Evolutionary conservation across 1,140 invertebrate genomes (phyloP).

Genomic region (Nomia melanderi): DNA sequence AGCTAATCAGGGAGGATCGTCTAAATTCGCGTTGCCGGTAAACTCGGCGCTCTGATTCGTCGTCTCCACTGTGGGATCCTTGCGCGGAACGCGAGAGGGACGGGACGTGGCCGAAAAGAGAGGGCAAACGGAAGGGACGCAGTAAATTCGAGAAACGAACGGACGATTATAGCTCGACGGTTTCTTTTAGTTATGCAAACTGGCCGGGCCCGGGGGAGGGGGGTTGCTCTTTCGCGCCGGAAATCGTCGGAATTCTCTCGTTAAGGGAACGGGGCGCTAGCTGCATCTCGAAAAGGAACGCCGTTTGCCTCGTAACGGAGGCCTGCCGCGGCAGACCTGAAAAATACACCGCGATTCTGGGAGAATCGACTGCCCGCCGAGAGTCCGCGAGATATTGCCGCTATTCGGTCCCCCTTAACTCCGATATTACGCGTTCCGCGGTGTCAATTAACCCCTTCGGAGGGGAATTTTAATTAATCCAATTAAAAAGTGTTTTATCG

Average conservation of each 20-base stretch:
- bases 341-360: constrained; percentile 13
- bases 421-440: no score
- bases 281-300: constrained; percentile 21
- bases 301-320: constrained; percentile 22
- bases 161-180: constrained; percentile 33
- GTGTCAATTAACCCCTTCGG: no score
- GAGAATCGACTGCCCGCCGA: constrained; percentile 19
- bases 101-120: neutral
- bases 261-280: constrained; percentile 35
- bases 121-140: constrained; percentile 25
- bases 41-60: neutral
- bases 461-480: no score
- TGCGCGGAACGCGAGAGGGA: neutral
- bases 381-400: neutral
- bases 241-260: constrained; percentile 36
- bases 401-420: no score
- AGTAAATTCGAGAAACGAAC: constrained; percentile 42
- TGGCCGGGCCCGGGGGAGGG: constrained; percentile 9
- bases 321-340: neutral
- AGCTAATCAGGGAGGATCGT: constrained; percentile 33
- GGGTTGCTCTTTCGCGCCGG: neutral
- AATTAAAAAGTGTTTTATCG: no score
- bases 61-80: neutral
- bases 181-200: constrained; percentile 54
- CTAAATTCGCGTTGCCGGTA: constrained; percentile 24